Evolutionary conservation across 2,113 vertebrate genomes (phyloP).

Genomic region (Axis porcinus): DNA sequence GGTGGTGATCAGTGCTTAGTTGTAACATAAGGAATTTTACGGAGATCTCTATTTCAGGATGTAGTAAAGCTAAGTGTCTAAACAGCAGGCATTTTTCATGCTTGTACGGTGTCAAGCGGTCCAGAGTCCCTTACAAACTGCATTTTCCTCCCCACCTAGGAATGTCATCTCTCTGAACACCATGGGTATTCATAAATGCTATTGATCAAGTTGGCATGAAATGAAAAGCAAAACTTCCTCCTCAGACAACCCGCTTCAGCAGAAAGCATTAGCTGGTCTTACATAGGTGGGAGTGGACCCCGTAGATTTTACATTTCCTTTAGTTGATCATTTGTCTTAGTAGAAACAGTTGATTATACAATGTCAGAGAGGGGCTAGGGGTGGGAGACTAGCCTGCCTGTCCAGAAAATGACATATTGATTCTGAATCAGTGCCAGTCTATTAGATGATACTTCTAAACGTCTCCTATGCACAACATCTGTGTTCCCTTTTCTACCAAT

Average conservation of each 20-base stretch:
- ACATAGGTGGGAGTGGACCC: conserved; percentile 44
- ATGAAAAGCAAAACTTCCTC: background rate
- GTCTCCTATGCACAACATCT: conserved; percentile 77
- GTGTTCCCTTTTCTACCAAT: conserved; percentile 77
- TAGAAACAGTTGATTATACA: conserved; percentile 71
- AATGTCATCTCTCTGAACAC: background rate
- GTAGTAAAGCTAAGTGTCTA: conserved; percentile 75
- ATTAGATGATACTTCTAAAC: conserved; percentile 57
- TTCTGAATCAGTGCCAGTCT: conserved; percentile 74
- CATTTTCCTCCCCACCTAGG: conserved; percentile 49
- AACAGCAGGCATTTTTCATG: conserved; percentile 76
- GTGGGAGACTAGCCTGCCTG: background rate
- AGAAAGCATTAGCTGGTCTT: conserved; percentile 37
- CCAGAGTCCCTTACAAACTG: conserved; percentile 44
- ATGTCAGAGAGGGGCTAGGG: conserved; percentile 34
- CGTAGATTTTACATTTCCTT: conserved; percentile 67
- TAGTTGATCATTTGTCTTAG: conserved; percentile 70
- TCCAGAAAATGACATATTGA: conserved; percentile 69
- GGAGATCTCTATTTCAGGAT: conserved; percentile 79
- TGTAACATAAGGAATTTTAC: conserved; percentile 73
- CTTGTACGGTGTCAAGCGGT: conserved; percentile 67
- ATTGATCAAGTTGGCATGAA: background rate
- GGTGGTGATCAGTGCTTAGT: conserved; percentile 68
- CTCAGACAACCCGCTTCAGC: conserved; percentile 39
- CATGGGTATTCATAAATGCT: background rate